Evolutionary conservation across 2,113 vertebrate genomes (phyloP), one percentile per base, ranked within the genome.

Genomic region (Gobio gobio): DNA sequence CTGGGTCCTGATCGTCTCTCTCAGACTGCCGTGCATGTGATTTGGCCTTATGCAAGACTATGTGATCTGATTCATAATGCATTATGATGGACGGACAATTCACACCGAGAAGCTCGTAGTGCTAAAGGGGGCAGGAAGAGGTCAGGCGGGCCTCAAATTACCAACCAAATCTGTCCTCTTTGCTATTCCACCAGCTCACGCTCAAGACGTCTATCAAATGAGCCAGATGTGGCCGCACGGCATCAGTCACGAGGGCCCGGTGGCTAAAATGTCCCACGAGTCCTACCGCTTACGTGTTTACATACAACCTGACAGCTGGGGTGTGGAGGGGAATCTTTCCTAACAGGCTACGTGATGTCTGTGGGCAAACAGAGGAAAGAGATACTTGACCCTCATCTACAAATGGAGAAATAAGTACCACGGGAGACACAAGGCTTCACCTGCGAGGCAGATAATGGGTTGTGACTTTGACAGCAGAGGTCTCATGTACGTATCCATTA

Each of bases 161-260:
- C 54, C 61, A 66, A 58, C 59, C 64, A 64, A 47, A 54, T 64
- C 36, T 47, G 63, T 12, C 16, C 58, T 54, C 56, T 18, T 22
- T 16, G 72, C 73, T 51, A 54, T 72, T 64, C 76, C 45, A 12
- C 4, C 40, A 83, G 83, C 83, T 83, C 79, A 47, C 45, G 40
- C 83, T 82, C 45, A 20, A 70, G 36, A 81, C 58, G 70, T 87
- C 79, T 73, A 86, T 85, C 88, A 86, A 81, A 83, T 22, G 36
- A 75, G 83, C 59, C 79, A 85, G 85, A 83, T 74, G 74, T 85
- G 70, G 70, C 24, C 26, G 6, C 43, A 66, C 51, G 20, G 84
- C 47, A 68, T 80, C 61, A 58, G 68, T 78, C 82, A 88, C 36
- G 13, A 64, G 66, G 78, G 73, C 40, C 26, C 72, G 81, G 49